Evolutionary conservation across 2,888 invertebrate genomes (phyloP).

Genomic region (Lepidonotus clava): DNA sequence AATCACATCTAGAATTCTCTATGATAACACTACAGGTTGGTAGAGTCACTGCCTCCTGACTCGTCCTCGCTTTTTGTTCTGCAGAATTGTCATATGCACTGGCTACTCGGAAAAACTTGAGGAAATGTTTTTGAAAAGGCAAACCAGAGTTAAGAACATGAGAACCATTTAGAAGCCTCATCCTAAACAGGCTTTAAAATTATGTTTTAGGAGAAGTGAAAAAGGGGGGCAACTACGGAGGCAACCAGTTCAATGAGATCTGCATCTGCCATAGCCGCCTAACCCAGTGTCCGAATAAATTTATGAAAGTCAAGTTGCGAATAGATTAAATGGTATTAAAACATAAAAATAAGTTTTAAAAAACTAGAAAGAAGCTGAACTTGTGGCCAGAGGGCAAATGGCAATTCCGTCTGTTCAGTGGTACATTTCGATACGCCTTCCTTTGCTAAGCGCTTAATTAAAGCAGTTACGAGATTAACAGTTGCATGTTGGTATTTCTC

Average conservation of each 20-base stretch:
- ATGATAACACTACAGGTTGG: conserved; percentile 80
- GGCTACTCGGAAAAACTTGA: conserved; percentile 45
- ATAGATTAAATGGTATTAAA: not conserved
- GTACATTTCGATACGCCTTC: conserved; percentile 49
- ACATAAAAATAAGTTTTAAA: not conserved
- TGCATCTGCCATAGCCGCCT: conserved; percentile 17
- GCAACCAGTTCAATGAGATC: conserved; percentile 26
- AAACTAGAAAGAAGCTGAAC: conserved; percentile 23
- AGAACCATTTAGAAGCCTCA: no score
- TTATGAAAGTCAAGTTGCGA: conserved; percentile 7
- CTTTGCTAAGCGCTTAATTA: conserved; percentile 46
- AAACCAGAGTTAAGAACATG: not conserved
- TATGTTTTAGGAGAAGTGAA: not conserved
- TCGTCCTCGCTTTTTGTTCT: conserved; percentile 41
- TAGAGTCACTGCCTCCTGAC: conserved; percentile 55
- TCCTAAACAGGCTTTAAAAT: no score
- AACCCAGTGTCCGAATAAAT: not conserved
- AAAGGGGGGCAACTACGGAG: not conserved
- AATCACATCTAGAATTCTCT: conserved; percentile 81
- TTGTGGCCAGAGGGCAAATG: conserved; percentile 54
- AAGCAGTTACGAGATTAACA: conserved; percentile 38
- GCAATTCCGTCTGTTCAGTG: conserved; percentile 53
- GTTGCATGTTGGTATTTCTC: conserved; percentile 54
- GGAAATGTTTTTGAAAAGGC: no score
- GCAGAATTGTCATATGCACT: conserved; percentile 55